A percentile compares a stretch with the other conserved stretches of the same genome.
These are phyloP conservation scores for Hirudo medicinalis DNA, from an alignment of 1,140 invertebrate genomes.

Conservation along the genomic window DNA sequence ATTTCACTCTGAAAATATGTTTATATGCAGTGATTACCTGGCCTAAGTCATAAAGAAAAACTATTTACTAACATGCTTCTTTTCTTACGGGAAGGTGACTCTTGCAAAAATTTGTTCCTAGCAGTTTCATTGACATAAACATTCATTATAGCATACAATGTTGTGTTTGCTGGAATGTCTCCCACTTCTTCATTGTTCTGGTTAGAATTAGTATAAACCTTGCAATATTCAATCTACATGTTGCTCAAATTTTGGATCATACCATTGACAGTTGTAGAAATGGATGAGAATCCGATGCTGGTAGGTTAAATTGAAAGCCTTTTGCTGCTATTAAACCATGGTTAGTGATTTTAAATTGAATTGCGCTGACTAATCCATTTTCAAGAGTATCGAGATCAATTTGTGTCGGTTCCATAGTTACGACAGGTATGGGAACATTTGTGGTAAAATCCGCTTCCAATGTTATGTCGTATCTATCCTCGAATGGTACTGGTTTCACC, in stretches of 20 bases:
- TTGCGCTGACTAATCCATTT: conserved; percentile 16
- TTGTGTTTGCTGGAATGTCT: conserved; percentile 22
- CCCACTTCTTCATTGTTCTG: conserved; percentile 20
- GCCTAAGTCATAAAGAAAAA: background rate
- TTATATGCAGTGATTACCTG: background rate
- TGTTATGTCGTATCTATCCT: conserved; percentile 26
- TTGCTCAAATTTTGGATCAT: background rate
- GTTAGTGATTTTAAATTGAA: conserved; percentile 26
- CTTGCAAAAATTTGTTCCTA: background rate
- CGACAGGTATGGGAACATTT: conserved; percentile 23
- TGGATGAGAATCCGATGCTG: conserved; percentile 21
- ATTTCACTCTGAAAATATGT: background rate
- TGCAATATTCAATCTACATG: background rate
- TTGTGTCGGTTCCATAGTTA: conserved; percentile 22
- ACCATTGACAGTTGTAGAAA: conserved; percentile 24
- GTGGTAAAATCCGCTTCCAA: conserved; percentile 26
- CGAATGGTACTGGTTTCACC: conserved; percentile 24
- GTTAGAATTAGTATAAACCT: background rate
- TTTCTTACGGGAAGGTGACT: background rate
- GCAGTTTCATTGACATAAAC: conserved; percentile 18
- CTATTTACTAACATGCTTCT: background rate
- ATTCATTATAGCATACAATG: conserved; percentile 14
- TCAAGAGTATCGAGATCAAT: conserved; percentile 25
- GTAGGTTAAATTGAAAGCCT: conserved; percentile 26
- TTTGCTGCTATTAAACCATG: conserved; percentile 28